Evolutionary conservation across 2,888 invertebrate species (phyloP).

Genomic region (Chouioia cunea): DNA sequence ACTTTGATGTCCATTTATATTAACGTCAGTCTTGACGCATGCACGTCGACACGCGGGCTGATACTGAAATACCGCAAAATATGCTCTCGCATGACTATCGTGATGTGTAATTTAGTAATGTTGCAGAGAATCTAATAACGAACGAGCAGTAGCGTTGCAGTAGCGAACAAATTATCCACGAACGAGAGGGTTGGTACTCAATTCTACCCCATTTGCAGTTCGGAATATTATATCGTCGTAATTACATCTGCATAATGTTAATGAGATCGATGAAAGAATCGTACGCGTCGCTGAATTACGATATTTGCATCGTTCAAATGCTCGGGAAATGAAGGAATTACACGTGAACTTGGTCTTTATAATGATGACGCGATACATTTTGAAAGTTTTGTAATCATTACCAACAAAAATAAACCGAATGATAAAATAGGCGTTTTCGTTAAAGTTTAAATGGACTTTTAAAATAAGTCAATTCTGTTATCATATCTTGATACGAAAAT

Average conservation of each 20-base stretch:
- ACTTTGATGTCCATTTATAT: conserved; percentile 16
- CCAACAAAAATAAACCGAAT: too few species aligned
- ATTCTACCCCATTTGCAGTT: conserved; percentile 11
- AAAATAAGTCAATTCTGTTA: too few species aligned
- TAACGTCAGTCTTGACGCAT: conserved; percentile 8
- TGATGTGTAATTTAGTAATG: conserved; percentile 30
- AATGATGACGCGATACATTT: too few species aligned
- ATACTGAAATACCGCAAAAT: conserved; percentile 25
- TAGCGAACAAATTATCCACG: not conserved
- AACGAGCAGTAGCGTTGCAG: not conserved
- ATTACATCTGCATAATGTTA: conserved; percentile 16
- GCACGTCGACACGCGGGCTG: conserved; percentile 6
- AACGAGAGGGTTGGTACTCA: not conserved
- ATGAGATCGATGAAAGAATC: not conserved
- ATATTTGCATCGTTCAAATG: too few species aligned
- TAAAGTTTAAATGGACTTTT: too few species aligned
- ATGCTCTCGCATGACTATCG: not conserved
- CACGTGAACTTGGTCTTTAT: too few species aligned
- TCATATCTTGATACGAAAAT: too few species aligned
- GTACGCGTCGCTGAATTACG: too few species aligned
- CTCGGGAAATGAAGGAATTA: too few species aligned
- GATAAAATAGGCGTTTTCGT: too few species aligned
- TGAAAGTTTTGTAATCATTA: too few species aligned
- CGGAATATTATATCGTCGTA: conserved; percentile 6
- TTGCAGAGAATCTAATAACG: conserved; percentile 23